phyloP scores from a whole-genome alignment of 2,888 invertebrate genomes.

The Cheilosia vernalis region DNA sequence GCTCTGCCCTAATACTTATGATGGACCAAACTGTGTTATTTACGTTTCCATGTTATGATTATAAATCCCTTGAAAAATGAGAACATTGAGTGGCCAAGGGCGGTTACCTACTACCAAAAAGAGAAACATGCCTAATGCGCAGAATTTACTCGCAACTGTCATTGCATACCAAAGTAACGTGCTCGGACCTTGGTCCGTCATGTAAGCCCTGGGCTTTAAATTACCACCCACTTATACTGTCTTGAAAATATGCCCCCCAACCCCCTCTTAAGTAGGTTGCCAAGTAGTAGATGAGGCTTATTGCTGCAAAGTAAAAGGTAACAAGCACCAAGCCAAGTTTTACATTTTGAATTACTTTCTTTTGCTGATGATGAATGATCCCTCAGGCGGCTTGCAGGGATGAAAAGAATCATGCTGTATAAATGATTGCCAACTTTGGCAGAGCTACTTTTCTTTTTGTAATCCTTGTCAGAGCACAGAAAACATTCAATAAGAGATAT shows the following conservation, averaged over 20 bases:
- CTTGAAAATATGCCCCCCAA: not conserved
- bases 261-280: constrained; percentile 22
- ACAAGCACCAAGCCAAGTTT: constrained; percentile 16
- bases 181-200: no score
- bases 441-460: constrained; percentile 23
- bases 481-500: constrained; percentile 38
- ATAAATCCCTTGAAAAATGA: no score
- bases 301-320: constrained; percentile 37
- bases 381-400: constrained; percentile 29
- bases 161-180: no score
- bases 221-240: no score
- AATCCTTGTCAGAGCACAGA: constrained; percentile 45
- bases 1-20: no score
- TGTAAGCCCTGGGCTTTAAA: no score
- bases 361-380: constrained; percentile 17
- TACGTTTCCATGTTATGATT: no score
- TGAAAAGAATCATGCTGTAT: constrained; percentile 42
- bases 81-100: no score
- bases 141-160: no score
- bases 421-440: constrained; percentile 56
- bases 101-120: no score
- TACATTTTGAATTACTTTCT: not conserved
- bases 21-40: no score
- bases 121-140: no score
- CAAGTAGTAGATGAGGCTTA: constrained; percentile 31